These are phyloP conservation scores for Trypoxylus dichotomus DNA, from an alignment of 1,140 invertebrate species.

Conservation along the genomic window DNA sequence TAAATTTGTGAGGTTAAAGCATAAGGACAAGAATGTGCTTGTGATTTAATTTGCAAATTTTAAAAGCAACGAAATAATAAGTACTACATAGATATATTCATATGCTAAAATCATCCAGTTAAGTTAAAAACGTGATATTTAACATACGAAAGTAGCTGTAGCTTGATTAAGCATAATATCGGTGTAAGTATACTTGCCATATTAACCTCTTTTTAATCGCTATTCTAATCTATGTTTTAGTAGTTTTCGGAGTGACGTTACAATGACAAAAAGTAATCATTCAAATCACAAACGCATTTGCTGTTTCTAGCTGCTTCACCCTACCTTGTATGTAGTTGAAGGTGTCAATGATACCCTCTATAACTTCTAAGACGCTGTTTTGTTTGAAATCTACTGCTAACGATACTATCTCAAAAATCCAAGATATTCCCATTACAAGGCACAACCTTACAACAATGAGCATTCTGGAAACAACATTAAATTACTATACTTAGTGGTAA, in stretches of 20 bases:
- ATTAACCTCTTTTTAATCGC: background rate
- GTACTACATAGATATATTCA: no score
- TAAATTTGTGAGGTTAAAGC: background rate
- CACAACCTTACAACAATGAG: background rate
- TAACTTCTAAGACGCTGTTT: background rate
- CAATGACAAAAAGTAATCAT: no score
- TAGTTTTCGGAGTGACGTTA: no score
- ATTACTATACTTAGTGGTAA: background rate
- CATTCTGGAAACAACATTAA: constrained; percentile 4
- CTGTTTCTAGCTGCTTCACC: background rate
- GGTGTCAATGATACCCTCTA: background rate
- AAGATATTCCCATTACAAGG: background rate
- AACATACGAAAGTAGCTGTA: background rate
- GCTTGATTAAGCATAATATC: background rate
- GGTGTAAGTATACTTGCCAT: background rate
- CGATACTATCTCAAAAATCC: background rate
- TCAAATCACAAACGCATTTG: background rate
- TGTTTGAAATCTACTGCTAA: background rate
- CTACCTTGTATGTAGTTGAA: background rate
- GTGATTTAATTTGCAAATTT: background rate
- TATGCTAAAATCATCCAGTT: no score
- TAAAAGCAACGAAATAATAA: background rate
- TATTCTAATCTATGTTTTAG: background rate
- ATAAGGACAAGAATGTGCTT: background rate
- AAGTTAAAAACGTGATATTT: background rate